Evolutionary conservation across 2,113 vertebrate species (phyloP).

Genomic region (Delphinus delphis): DNA sequence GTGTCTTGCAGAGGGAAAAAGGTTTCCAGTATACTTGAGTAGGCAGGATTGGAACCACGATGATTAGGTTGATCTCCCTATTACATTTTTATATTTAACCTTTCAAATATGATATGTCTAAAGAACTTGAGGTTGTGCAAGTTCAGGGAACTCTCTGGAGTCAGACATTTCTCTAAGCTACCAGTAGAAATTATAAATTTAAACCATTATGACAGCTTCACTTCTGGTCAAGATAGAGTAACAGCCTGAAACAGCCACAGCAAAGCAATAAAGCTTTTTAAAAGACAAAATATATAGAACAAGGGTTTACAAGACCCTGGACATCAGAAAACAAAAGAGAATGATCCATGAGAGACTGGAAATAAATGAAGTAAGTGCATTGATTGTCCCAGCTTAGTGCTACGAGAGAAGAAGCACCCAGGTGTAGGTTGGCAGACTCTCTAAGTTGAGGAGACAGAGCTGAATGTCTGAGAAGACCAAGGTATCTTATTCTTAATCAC

Average conservation of each 20-base stretch:
- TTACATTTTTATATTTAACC: neutral
- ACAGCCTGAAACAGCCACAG: neutral
- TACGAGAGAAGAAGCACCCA: neutral
- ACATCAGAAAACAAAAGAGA: neutral
- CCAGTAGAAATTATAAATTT: neutral
- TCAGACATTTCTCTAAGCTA: neutral
- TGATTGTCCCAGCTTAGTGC: neutral
- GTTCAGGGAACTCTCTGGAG: neutral
- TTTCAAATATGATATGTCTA: constrained; percentile 16
- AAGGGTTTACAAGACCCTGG: neutral
- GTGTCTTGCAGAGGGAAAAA: neutral
- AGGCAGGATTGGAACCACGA: neutral
- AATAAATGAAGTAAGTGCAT: constrained; percentile 5
- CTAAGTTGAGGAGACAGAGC: neutral
- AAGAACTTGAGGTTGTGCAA: neutral
- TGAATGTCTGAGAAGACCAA: neutral
- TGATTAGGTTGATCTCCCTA: neutral
- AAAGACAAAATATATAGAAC: neutral
- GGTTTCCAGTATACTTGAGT: constrained; percentile 1
- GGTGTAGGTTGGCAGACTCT: neutral
- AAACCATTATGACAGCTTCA: neutral
- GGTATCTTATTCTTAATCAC: neutral
- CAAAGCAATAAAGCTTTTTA: neutral
- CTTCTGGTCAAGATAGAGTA: neutral
- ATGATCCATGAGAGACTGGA: neutral